These are phyloP conservation scores for Onychostoma macrolepis DNA, from an alignment of 2,113 vertebrate species.

Conservation along the genomic window DNA sequence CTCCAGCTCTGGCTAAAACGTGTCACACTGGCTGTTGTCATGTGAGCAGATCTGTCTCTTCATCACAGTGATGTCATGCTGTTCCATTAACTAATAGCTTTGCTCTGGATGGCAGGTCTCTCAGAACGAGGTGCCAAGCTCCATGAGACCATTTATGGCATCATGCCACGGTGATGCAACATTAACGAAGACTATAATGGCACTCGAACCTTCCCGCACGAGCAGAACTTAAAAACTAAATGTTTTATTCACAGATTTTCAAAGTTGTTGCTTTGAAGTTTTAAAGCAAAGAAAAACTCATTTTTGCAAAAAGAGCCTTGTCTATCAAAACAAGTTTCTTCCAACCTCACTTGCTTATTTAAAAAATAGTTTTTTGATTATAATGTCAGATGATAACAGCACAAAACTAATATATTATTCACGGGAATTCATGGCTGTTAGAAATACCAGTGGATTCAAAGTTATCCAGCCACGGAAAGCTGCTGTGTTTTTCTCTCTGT, in stretches of 20 bases:
- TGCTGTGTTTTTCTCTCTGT: constrained; percentile 5
- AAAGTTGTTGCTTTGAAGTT: not conserved
- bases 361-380: constrained; percentile 10
- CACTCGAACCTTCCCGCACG: not conserved
- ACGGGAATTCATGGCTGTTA: not conserved
- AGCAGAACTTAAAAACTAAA: not conserved
- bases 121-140: constrained; percentile 22
- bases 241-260: constrained; percentile 23
- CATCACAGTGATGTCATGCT: constrained; percentile 47
- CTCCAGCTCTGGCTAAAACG: not conserved
- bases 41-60: constrained; percentile 24
- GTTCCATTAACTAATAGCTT: constrained; percentile 55
- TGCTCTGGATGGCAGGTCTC: constrained; percentile 14
- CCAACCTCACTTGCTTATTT: not conserved
- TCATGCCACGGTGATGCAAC: constrained; percentile 23
- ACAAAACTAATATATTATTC: constrained; percentile 9
- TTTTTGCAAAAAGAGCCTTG: not conserved
- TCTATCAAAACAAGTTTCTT: constrained; percentile 9
- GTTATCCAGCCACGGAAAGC: not conserved
- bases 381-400: constrained; percentile 3
- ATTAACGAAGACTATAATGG: not conserved
- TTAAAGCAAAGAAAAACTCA: not conserved
- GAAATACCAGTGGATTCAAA: constrained; percentile 17
- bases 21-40: constrained; percentile 16
- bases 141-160: constrained; percentile 23